These are phyloP conservation scores for Tetragonula carbonaria DNA, from an alignment of 2,888 invertebrate genomes.

Conservation along the genomic window DNA sequence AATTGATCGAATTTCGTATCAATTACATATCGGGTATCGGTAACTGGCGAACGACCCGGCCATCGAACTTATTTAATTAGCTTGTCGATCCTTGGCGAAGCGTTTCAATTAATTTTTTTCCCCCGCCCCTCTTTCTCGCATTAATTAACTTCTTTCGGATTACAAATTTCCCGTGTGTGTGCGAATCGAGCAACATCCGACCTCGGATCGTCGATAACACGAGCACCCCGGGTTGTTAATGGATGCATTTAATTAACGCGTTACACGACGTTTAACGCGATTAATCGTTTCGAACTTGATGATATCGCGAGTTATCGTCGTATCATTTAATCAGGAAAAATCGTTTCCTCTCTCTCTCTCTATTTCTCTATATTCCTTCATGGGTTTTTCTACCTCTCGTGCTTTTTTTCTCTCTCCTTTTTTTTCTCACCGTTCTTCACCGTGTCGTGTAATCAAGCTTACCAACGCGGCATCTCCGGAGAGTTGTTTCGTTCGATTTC, in stretches of 20 bases:
- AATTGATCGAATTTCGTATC: conserved; percentile 11
- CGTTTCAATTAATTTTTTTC: conserved; percentile 19
- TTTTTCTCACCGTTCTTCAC: too few species aligned
- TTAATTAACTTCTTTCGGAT: conserved; percentile 24
- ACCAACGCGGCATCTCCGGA: not conserved
- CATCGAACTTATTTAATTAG: conserved; percentile 21
- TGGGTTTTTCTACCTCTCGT: not conserved
- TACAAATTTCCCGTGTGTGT: not conserved
- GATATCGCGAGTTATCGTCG: not conserved
- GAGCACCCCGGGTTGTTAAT: not conserved
- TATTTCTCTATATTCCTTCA: not conserved
- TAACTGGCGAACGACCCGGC: not conserved
- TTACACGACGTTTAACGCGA: conserved; percentile 9
- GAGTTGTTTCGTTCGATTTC: conserved; percentile 39
- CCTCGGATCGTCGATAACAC: not conserved
- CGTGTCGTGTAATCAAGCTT: conserved; percentile 25
- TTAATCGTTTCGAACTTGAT: conserved; percentile 15
- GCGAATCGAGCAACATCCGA: not conserved
- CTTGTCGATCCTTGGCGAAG: not conserved
- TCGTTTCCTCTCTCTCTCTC: not conserved
- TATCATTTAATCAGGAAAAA: conserved; percentile 30
- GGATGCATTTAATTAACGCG: conserved; percentile 32
- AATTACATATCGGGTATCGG: not conserved
- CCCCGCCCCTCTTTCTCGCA: not conserved
- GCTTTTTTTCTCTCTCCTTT: too few species aligned